Conservation (phyloP, 2,113 vertebrate genomes). For the Ameiurus melas region DNA sequence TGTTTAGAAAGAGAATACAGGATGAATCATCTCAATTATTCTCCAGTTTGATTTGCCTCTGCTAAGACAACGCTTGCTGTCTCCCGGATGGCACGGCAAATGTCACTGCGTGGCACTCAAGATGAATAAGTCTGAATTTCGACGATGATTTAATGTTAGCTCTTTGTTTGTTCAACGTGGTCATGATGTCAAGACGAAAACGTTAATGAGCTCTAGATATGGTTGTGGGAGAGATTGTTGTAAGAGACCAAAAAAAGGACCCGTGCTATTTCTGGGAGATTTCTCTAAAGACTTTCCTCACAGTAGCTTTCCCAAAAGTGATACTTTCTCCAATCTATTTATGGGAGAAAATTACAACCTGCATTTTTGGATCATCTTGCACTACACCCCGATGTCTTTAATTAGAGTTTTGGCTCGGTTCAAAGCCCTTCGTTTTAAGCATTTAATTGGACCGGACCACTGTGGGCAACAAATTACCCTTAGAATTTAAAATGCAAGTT, state of each 20-base stretch:
- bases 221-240: not conserved
- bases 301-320: constrained; percentile 8
- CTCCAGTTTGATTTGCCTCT: constrained; percentile 6
- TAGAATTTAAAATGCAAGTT: not conserved
- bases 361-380: constrained; percentile 26
- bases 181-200: constrained; percentile 17
- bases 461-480: not conserved
- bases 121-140: constrained; percentile 33
- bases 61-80: constrained; percentile 5
- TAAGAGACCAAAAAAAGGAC: not conserved
- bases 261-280: constrained; percentile 14
- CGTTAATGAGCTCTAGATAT: not conserved
- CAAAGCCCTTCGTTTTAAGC: constrained; percentile 34
- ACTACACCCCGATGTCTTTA: constrained; percentile 48
- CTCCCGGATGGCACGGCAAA: not conserved
- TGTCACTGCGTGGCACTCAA: constrained; percentile 13
- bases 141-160: not conserved
- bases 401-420: constrained; percentile 48
- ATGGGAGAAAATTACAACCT: constrained; percentile 32
- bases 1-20: constrained; percentile 12
- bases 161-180: constrained; percentile 6
- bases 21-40: constrained; percentile 43
- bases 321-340: constrained; percentile 30
- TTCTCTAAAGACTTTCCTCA: constrained; percentile 20
- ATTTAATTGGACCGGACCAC: constrained; percentile 56